phyloP scores from a whole-genome alignment of 2,888 invertebrate species.

The Platypus cylindrus region DNA sequence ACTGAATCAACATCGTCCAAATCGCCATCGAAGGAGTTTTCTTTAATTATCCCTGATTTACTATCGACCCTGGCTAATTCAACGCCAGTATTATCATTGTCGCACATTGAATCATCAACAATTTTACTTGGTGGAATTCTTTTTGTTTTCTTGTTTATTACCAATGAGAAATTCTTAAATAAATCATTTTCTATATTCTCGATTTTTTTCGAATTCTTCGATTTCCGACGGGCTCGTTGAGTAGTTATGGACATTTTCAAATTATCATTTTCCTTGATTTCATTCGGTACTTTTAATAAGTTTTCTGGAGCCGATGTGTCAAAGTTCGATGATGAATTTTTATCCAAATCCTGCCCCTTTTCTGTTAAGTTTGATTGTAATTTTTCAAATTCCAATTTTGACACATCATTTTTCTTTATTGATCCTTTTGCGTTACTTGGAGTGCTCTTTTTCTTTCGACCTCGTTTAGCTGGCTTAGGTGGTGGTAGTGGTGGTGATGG shows the following conservation, averaged over 20 bases:
- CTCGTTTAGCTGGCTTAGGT: too few species aligned
- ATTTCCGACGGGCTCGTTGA: constrained; percentile 21
- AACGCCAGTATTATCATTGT: constrained; percentile 8
- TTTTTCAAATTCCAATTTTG: too few species aligned
- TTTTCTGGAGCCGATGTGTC: too few species aligned
- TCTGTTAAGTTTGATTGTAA: too few species aligned
- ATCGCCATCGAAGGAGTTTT: neutral
- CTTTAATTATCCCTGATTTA: neutral
- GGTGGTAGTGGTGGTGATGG: too few species aligned
- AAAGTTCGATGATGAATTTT: too few species aligned
- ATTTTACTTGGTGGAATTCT: constrained; percentile 16
- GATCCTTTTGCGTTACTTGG: too few species aligned
- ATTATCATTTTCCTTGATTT: constrained; percentile 3
- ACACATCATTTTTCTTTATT: too few species aligned
- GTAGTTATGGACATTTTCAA: constrained; percentile 13
- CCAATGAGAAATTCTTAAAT: constrained; percentile 22
- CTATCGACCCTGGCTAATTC: neutral
- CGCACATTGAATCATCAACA: constrained; percentile 15
- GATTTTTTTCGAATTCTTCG: constrained; percentile 21
- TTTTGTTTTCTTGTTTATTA: constrained; percentile 22
- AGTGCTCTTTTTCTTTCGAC: too few species aligned
- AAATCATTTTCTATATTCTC: constrained; percentile 20
- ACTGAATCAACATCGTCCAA: constrained; percentile 17
- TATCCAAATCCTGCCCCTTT: too few species aligned
- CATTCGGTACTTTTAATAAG: constrained; percentile 1